phyloP scores from a whole-genome alignment of 35 echinoderm and acorn worm genomes.

The Heliocidaris tuberculata region DNA sequence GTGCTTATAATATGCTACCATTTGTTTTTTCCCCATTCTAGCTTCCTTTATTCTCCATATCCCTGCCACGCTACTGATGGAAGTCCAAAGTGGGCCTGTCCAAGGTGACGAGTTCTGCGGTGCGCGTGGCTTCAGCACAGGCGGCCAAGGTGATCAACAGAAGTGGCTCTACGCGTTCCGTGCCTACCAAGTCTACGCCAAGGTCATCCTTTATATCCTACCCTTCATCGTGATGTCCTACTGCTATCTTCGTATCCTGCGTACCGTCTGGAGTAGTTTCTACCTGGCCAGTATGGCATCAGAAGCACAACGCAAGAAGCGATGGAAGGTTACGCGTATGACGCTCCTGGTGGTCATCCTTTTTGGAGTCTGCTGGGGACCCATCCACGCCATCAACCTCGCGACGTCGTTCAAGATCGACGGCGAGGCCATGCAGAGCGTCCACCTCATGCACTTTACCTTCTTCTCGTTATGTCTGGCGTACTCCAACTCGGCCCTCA shows the following conservation, averaged over 20 bases:
- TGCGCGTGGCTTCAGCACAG: slow-evolving; percentile 28
- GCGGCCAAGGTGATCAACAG: slow-evolving; percentile 10
- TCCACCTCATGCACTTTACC: slow-evolving; percentile 48
- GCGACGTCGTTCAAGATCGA: slow-evolving; percentile 54
- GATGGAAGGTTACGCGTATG: slow-evolving; percentile 92
- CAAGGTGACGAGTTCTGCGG: background rate
- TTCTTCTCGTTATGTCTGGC: slow-evolving; percentile 88
- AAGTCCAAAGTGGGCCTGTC: background rate
- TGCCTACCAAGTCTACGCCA: slow-evolving; percentile 69
- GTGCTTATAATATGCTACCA: too few species aligned
- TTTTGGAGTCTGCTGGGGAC: slow-evolving; percentile 95
- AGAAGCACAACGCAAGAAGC: slow-evolving; percentile 65
- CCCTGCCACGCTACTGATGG: slow-evolving; percentile 70
- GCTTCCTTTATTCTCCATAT: slow-evolving; percentile 87
- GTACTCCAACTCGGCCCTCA: slow-evolving; percentile 92
- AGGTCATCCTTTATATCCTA: slow-evolving; percentile 73
- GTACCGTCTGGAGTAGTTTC: slow-evolving; percentile 71
- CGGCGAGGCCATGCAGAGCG: background rate
- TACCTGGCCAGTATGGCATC: slow-evolving; percentile 57
- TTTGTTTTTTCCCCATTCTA: slow-evolving; percentile 47
- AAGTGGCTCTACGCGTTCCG: slow-evolving; percentile 49
- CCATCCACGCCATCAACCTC: slow-evolving; percentile 83
- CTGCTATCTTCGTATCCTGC: slow-evolving; percentile 85
- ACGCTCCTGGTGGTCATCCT: slow-evolving; percentile 86
- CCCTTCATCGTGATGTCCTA: slow-evolving; percentile 82